Conservation (phyloP, 2,797 vertebrate genomes). For the Trichosurus vulpecula region DNA sequence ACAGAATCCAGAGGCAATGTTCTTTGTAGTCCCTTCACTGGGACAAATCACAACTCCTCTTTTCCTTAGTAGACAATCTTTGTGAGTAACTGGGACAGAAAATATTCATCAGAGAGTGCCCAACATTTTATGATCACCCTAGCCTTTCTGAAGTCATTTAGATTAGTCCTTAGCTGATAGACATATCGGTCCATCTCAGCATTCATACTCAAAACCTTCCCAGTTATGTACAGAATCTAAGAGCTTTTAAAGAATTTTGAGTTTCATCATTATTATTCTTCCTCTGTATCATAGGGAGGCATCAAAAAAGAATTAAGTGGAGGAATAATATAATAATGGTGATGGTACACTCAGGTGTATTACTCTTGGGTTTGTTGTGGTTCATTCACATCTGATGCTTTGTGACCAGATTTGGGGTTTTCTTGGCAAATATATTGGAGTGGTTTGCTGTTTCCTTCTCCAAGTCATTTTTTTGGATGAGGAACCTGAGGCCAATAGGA, state of each 20-base stretch:
- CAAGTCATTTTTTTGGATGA: background rate
- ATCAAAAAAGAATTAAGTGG: background rate
- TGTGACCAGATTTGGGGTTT: background rate
- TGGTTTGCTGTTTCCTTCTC: background rate
- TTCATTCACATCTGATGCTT: background rate
- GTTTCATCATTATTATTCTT: background rate
- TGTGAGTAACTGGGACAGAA: background rate
- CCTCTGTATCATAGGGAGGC: background rate
- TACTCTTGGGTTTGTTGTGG: background rate
- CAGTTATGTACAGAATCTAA: background rate
- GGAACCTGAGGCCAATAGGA: background rate
- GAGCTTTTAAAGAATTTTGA: background rate
- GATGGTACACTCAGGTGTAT: background rate
- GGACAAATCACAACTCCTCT: background rate
- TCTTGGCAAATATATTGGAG: background rate
- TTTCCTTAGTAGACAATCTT: background rate
- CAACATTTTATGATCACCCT: background rate
- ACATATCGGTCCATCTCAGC: background rate
- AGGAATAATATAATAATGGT: background rate
- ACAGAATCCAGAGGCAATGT: background rate
- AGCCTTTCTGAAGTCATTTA: background rate
- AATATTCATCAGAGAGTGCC: background rate
- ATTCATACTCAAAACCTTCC: background rate
- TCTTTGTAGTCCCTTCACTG: background rate
- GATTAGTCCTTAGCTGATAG: background rate